phyloP scores from a whole-genome alignment of 1,140 invertebrate genomes.

The Drosophila sproati region DNA sequence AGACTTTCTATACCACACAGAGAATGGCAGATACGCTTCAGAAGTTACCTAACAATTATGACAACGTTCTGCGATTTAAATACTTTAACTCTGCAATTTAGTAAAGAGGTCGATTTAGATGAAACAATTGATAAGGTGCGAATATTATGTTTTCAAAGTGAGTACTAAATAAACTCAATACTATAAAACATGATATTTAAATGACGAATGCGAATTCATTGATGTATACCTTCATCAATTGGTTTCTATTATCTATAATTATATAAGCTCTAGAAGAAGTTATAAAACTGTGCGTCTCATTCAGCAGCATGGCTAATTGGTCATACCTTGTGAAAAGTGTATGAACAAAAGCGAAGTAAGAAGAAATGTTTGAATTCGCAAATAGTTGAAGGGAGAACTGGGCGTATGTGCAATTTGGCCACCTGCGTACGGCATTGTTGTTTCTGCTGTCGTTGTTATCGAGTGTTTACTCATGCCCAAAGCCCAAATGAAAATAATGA shows the following conservation, averaged over 20 bases:
- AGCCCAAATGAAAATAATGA: slow-evolving; percentile 36
- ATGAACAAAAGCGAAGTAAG: neutral
- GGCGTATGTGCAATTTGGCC: slow-evolving; percentile 64
- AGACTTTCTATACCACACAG: slow-evolving; percentile 25
- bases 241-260: too few relatives aligned
- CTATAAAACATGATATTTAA: too few relatives aligned
- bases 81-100: neutral
- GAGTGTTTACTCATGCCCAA: slow-evolving; percentile 70
- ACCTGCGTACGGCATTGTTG: slow-evolving; percentile 6
- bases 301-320: slow-evolving; percentile 4
- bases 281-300: neutral
- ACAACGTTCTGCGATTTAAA: neutral
- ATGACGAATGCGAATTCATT: too few relatives aligned
- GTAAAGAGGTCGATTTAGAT: too few relatives aligned
- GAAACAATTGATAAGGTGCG: too few relatives aligned
- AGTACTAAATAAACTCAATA: too few relatives aligned
- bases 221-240: too few relatives aligned
- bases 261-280: too few relatives aligned
- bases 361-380: slow-evolving; percentile 28
- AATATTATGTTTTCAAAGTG: too few relatives aligned
- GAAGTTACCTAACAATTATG: slow-evolving; percentile 26
- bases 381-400: slow-evolving; percentile 33
- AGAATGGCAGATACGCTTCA: slow-evolving; percentile 14
- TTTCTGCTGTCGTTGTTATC: slow-evolving; percentile 19
- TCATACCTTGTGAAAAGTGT: neutral